Evolutionary conservation across 2,888 invertebrate species (phyloP), one percentile per base, ranked within the genome.

Genomic region (Eristalis arbustorum): DNA sequence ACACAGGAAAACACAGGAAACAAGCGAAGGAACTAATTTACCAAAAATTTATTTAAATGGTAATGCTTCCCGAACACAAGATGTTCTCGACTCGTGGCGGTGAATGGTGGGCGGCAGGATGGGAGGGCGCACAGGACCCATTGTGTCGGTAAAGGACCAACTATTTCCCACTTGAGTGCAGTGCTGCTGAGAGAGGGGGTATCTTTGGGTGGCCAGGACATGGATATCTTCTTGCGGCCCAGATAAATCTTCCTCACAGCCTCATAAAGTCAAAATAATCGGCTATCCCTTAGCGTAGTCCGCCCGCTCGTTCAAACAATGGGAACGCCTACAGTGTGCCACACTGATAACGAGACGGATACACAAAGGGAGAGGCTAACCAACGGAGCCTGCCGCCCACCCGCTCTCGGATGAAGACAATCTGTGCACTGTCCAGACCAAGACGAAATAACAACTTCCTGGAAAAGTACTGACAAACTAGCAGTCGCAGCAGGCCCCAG

Each of bases 191-290:
- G 34, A 8, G 6, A 1, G n/a, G n/a, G 18, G 6, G 31, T 31
- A 1, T 31, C 31, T 31, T 31, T 5, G 31, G 49, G 8, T 42
- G 49, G 59, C 59, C 71, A n/a, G 23, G 59, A 68, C 42, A 76
- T 66, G 40, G 67, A 75, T 23, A 69, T 37, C 28, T n/a, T 37
- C 28, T n/a, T 63, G 31, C 37, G 42, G 25, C 34, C 61, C 62
- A 59, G 62, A 75, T 87, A 78, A 78, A 78, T 87, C 83, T 78
- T 74, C 63, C 57, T 49, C 64, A 42, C 56, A 79, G 79, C 71
- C 79, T 75, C 68, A 81, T 81, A 75, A 79, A 87, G 78, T 82
- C 74, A 78, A 87, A 87, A 82, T 82, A 82, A 83, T 78, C 83
- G 83, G 83, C 79, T 87, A 83, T 75, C 83, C 87, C 74, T 85